phyloP scores from a whole-genome alignment of 1,140 invertebrate species.

The Drosophila virilis region DNA sequence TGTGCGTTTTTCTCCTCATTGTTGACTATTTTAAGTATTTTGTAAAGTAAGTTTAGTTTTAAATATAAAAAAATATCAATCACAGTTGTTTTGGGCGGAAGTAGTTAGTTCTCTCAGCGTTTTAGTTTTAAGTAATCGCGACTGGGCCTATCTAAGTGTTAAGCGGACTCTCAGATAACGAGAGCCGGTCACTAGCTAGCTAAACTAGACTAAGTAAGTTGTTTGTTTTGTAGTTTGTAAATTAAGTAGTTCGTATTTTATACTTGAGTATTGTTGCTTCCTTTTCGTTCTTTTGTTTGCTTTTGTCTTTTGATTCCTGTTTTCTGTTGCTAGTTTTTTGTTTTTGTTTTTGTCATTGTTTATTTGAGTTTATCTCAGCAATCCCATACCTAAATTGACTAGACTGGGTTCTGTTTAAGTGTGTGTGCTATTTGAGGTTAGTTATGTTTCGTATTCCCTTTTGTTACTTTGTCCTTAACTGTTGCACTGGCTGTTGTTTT shows the following conservation, averaged over 20 bases:
- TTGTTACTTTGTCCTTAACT: conserved; percentile 14
- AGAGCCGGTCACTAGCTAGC: conserved; percentile 25
- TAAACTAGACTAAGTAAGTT: conserved; percentile 37
- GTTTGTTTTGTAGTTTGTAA: conserved; percentile 25
- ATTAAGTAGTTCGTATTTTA: conserved; percentile 77
- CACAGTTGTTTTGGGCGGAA: conserved; percentile 84
- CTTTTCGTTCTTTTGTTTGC: conserved; percentile 44
- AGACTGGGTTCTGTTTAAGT: conserved; percentile 72
- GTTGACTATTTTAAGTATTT: conserved; percentile 55
- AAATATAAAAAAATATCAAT: conserved; percentile 80
- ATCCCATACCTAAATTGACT: conserved; percentile 81
- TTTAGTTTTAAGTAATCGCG: conserved; percentile 65
- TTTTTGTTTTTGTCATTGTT: conserved; percentile 38
- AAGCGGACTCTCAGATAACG: conserved; percentile 42
- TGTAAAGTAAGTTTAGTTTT: conserved; percentile 65
- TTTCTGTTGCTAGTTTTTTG: conserved; percentile 32
- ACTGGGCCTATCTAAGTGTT: conserved; percentile 62
- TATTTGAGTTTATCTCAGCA: conserved; percentile 32
- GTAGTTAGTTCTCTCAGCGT: conserved; percentile 61
- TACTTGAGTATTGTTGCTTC: conserved; percentile 83
- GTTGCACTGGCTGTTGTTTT: conserved; percentile 21
- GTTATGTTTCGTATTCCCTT: conserved; percentile 26
- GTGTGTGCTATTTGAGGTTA: conserved; percentile 68
- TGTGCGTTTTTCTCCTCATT: conserved; percentile 35
- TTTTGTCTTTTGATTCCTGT: conserved; percentile 44